phyloP scores from a whole-genome alignment of 2,797 vertebrate genomes.

The Coregonus sp. region DNA sequence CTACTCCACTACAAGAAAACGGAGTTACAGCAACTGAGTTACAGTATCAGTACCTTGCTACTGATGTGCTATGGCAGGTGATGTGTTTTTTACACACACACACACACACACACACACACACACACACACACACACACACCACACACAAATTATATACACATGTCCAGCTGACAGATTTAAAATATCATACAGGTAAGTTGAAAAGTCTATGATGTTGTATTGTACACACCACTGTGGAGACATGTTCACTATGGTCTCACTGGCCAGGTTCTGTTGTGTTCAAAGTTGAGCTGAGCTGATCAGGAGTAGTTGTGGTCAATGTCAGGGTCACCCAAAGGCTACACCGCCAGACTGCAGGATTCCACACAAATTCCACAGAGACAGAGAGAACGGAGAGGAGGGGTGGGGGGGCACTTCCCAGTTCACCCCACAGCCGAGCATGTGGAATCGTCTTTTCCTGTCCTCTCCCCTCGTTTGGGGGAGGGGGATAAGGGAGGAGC shows the following conservation, averaged over 20 bases:
- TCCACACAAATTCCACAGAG: not conserved
- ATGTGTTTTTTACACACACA: not conserved
- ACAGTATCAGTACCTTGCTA: not conserved
- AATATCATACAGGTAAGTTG: not conserved
- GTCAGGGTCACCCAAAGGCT: not conserved
- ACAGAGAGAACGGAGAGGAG: not conserved
- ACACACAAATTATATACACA: not conserved
- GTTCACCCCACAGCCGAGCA: constrained; percentile 40
- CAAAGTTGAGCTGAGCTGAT: not conserved
- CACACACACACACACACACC: not conserved
- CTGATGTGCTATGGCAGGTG: not conserved
- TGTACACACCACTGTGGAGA: not conserved
- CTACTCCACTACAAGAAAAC: not conserved
- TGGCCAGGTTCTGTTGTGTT: not conserved
- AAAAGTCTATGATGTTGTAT: not conserved
- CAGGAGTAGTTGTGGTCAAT: not conserved
- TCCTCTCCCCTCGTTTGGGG: constrained; percentile 27
- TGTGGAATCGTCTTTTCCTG: constrained; percentile 61
- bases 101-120: not conserved
- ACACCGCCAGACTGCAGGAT: not conserved
- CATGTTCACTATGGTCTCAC: not conserved
- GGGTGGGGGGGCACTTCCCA: constrained; percentile 11
- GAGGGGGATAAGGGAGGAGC: constrained; percentile 55
- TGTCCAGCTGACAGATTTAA: not conserved
- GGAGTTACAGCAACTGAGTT: not conserved